Evolutionary conservation across 2,888 invertebrate genomes (phyloP), one percentile per base, ranked within the genome.

Genomic region (Synanthedon formicaeformis): DNA sequence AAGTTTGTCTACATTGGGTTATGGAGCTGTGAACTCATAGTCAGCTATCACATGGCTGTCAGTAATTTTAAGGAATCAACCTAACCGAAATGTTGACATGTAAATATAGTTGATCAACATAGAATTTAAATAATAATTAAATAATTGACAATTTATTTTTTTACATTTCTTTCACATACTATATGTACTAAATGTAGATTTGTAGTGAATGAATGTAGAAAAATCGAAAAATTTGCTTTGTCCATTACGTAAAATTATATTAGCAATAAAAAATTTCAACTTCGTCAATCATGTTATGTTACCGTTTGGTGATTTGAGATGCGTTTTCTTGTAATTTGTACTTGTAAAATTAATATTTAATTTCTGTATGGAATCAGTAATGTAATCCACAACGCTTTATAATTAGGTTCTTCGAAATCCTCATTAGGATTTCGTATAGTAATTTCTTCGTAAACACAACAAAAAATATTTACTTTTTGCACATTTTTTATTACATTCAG

Each of bases 21-120:
- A 66, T 68, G 73, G 78, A 71, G 78, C 78, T 78, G 71, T 54
- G 67, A 73, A 72, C 87, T 81, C 87, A 87, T 81, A 81, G 87
- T 87, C 85, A 87, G 87, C 87, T 87, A 86, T 87, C 87, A 87
- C 77, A 87, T 87, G 87, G 87, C 87, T 87, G 87, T 87, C 87
- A 87, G 76, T 87, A 87, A 82, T 82, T 82, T 76, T 87, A 87
- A 87, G 87, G 60, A 72, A 82, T 75, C 76, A 80, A 81, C 75
- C 71, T 74, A 73, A 83, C 76, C 75, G 81, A 81, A 77, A 75
- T 86, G 87, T 87, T 87, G 87, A 81, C 87, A 56, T 87, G 87
- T 87, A 87, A 57, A 87, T 87, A 87, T 87, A 87, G 82, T 62
- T 63, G 87, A 77, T 87, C 87, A 86, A 84, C 87, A 85, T 82